Base-by-base conservation (phyloP, 2,113 vertebrate species). In the Menidia beryllina region DNA sequence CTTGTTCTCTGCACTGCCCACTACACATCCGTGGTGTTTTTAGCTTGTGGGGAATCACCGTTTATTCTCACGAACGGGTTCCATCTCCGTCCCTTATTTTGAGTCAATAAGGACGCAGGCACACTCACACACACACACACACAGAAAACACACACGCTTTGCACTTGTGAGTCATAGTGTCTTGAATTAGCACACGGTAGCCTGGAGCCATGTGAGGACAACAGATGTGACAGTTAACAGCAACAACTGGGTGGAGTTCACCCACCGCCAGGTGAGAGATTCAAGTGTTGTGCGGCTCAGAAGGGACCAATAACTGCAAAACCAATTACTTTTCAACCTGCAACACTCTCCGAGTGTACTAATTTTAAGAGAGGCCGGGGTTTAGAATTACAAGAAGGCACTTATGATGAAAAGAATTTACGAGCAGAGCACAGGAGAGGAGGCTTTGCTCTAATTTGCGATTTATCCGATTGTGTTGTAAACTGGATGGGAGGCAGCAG, bases 181-280 rank as follows among this genome's bases (percentile, higher is more conserved):
- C 58, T 79, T 41, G 50, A 41, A 82, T 86, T 75, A 77, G 75
- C 72, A 56, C 48, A 51, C 70, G 39, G 50, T 61, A 68, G 74
- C 45, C 64, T 53, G 7, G 10, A 25, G 50, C 7, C 26, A 43
- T 52, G 30, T 53, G 38, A 58, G 70, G 75, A 81, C 70, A 51
- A 75, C 67, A 81, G 83, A 78, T 75, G 67, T 47, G 60, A 81
- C 69, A 52, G 74, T 77, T 81, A 77, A 49, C 56, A 47, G 43
- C 39, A 17, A n/a, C 59, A 75, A 72, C 71, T 30, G 34, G 23
- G 59, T 36, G 25, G 17, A 38, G 14, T 13, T 63, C 7, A 17
- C 9, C 47, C 50, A 57, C 19, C 48, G 23, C 48, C 43, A 66
- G 59, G 56, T 58, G 47, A 75, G 38, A 72, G 52, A 53, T 47